A percentile compares a stretch with the other conserved stretches of the same genome.
These are phyloP conservation scores for Ips typographus DNA, from an alignment of 1,140 invertebrate species.

Conservation along the genomic window DNA sequence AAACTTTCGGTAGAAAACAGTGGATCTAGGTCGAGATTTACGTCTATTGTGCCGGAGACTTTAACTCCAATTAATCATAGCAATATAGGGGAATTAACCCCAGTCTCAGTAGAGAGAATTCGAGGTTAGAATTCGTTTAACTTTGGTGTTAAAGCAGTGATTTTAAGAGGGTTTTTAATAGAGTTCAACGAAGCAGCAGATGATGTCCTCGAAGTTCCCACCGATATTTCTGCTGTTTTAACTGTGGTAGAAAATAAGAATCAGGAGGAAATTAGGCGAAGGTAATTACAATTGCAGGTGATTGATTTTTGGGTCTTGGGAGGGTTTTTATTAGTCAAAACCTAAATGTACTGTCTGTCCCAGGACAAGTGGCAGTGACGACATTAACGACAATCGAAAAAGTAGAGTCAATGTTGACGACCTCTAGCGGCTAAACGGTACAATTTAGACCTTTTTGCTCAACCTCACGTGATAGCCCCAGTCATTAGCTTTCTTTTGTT, in stretches of 20 bases:
- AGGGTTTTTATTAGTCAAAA: no score
- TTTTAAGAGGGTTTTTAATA: neutral
- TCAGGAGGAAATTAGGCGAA: slow-evolving; percentile 44
- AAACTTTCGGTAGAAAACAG: slow-evolving; percentile 45
- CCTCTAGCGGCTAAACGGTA: no score
- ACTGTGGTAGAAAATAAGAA: slow-evolving; percentile 48
- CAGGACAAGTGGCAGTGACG: no score
- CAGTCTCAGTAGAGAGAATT: slow-evolving; percentile 50
- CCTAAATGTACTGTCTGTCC: no score
- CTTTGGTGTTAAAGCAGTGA: neutral
- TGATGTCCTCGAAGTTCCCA: slow-evolving; percentile 48
- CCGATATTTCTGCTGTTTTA: slow-evolving; percentile 50
- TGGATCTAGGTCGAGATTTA: slow-evolving; percentile 45
- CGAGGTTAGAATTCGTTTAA: slow-evolving; percentile 6
- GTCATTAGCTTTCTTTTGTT: no score
- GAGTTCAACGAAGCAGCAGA: slow-evolving; percentile 42
- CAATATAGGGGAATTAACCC: slow-evolving; percentile 56
- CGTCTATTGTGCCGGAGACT: slow-evolving; percentile 44
- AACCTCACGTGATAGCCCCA: no score
- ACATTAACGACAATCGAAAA: no score
- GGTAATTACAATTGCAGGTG: slow-evolving; percentile 17
- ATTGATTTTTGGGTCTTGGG: neutral
- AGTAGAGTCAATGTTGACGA: no score
- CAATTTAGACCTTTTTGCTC: no score
- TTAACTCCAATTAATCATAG: slow-evolving; percentile 55